Percentiles rank a stretch among this genome's conserved stretches.
These are phyloP conservation scores for Melipona beecheii DNA, from an alignment of 2,888 invertebrate species.

Conservation along the genomic window DNA sequence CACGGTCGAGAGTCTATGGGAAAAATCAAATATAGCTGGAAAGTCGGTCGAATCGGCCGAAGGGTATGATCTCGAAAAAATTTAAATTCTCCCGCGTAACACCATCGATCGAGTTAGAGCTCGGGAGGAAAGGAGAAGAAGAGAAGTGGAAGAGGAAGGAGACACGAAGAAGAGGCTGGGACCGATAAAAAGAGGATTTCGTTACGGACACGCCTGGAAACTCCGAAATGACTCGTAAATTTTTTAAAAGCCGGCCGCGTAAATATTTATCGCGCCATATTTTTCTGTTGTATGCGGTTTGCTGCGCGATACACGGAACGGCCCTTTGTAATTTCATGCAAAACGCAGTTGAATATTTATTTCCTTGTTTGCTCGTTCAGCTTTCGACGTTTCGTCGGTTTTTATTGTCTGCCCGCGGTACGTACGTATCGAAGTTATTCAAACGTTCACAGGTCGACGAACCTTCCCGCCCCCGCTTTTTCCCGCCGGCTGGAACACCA, in stretches of 20 bases:
- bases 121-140: neutral
- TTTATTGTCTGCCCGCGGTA: slow-evolving; percentile 7
- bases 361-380: slow-evolving; percentile 35
- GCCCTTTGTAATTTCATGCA: slow-evolving; percentile 45
- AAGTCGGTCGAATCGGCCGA: slow-evolving; percentile 70
- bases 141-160: neutral
- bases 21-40: slow-evolving; percentile 66
- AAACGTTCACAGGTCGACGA: slow-evolving; percentile 24
- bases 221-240: slow-evolving; percentile 39
- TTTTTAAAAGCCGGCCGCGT: slow-evolving; percentile 36
- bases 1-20: slow-evolving; percentile 45
- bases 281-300: slow-evolving; percentile 34
- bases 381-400: slow-evolving; percentile 34
- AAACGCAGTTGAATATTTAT: slow-evolving; percentile 45
- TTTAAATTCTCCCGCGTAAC: slow-evolving; percentile 52
- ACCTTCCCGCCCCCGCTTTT: neutral
- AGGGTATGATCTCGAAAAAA: slow-evolving; percentile 39
- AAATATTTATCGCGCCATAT: slow-evolving; percentile 47
- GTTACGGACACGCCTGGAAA: slow-evolving; percentile 24
- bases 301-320: slow-evolving; percentile 9
- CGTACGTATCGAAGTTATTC: slow-evolving; percentile 22
- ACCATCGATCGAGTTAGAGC: slow-evolving; percentile 60
- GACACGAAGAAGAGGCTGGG: neutral
- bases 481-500: neutral
- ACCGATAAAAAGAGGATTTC: slow-evolving; percentile 19